Base-by-base conservation (phyloP, 2,113 vertebrate genomes). In the Bujurquina vittata region DNA sequence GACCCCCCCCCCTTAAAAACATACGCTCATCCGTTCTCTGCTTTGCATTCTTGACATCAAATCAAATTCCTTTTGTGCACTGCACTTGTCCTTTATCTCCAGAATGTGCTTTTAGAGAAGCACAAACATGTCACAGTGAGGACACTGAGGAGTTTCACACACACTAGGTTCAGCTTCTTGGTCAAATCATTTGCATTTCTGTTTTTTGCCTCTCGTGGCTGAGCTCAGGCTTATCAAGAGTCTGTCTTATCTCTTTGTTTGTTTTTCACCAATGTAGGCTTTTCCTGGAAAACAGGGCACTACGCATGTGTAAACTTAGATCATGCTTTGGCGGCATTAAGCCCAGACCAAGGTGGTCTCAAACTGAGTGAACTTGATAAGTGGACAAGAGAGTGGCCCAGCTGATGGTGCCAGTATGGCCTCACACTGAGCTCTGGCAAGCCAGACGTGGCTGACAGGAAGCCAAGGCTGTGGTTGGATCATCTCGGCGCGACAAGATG, bases 121-220 rank as follows among this genome's bases (percentile, higher is more conserved):
- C 93, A 95, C 94, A 95, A 95, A 95, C 95, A 95, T 95, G 95
- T 95, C 95, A 96, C 90, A 87, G 78, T 93, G 89, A 88, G 94
- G 94, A 95, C 94, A 94, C 82, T 72, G 84, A 67, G 87, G 84
- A 84, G 88, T 86, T 88, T 91, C 91, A 90, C 87, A 75, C 91
- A 81, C 85, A 82, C 77, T 26, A 37, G 91, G 89, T 84, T 43
- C 81, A 89, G 90, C 69, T 52, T 62, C 87, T 72, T 78, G 63
- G 77, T 87, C 80, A 55, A 92, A 85, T 94, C 89, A 94, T 94
- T 94, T 93, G 90, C 93, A 94, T 94, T 94, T 94, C 69, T 91
- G 86, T 77, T 86, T 91, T 37, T 84, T 63, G 62, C 87, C 88
- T 86, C 76, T 89, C 40, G 33, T 84, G 80, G 80, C 84, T 56